A percentile compares a stretch with the other conserved stretches of the same genome.
Evolutionary conservation across 1,140 invertebrate genomes (phyloP).

Genomic region (Brachionus asplanchnoidis): DNA sequence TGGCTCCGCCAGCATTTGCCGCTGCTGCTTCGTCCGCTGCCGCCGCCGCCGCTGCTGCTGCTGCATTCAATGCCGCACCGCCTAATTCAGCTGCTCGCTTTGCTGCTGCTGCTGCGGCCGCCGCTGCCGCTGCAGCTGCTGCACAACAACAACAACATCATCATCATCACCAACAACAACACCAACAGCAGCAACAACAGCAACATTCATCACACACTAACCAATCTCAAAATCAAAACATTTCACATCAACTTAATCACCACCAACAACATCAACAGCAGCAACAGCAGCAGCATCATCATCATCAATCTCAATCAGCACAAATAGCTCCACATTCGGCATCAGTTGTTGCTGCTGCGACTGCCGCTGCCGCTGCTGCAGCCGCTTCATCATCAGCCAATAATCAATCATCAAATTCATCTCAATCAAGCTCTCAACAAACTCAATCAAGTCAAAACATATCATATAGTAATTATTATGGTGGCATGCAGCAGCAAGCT

Average conservation of each 20-base stretch:
- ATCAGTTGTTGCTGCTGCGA: slow-evolving; percentile 11
- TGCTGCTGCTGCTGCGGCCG: slow-evolving; percentile 44
- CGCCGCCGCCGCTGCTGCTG: slow-evolving; percentile 59
- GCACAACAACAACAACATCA: slow-evolving; percentile 32
- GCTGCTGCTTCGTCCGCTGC: slow-evolving; percentile 52
- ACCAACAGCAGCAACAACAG: slow-evolving; percentile 35
- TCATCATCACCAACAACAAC: background rate
- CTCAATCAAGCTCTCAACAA: background rate
- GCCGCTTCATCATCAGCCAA: background rate
- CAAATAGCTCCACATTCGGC: background rate
- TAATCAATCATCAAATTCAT: background rate
- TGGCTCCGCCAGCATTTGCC: slow-evolving; percentile 53
- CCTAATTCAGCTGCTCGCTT: slow-evolving; percentile 50
- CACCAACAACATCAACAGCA: background rate
- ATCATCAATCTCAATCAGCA: background rate
- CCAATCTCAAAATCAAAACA: background rate
- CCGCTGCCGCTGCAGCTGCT: slow-evolving; percentile 44
- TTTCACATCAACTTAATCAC: background rate
- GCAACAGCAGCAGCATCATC: background rate
- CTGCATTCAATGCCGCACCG: slow-evolving; percentile 60
- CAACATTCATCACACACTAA: slow-evolving; percentile 9
- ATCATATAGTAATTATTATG: background rate
- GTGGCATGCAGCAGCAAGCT: background rate
- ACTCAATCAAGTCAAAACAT: background rate
- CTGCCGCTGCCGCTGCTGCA: background rate